These are phyloP conservation scores for Oscheius myriophilus DNA, from an alignment of 2,888 invertebrate species.

Conservation along the genomic window DNA sequence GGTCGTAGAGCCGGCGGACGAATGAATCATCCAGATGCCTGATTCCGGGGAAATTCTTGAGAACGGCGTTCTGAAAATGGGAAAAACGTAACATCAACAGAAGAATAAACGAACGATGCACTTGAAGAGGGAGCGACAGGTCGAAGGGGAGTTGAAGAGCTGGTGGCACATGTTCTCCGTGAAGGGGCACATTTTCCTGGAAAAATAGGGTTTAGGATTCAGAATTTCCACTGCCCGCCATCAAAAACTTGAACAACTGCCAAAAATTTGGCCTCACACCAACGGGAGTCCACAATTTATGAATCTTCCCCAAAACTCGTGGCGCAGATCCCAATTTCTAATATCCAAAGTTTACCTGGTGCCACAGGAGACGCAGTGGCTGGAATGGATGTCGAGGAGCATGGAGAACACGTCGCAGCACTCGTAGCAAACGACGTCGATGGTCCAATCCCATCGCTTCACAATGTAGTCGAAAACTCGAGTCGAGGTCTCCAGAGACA, in stretches of 20 bases:
- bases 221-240: no score
- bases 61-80: conserved; percentile 12
- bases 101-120: conserved; percentile 38
- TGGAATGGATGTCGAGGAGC: conserved; percentile 40
- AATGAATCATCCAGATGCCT: conserved; percentile 23
- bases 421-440: conserved; percentile 53
- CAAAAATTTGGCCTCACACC: no score
- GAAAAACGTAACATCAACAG: not conserved
- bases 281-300: no score
- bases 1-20: conserved; percentile 30
- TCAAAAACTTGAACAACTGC: no score
- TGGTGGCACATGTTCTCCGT: conserved; percentile 35
- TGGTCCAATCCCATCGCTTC: conserved; percentile 46
- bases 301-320: not conserved
- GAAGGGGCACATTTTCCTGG: conserved; percentile 41
- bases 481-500: not conserved
- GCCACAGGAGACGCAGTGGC: conserved; percentile 34
- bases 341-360: conserved; percentile 15
- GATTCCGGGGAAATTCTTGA: conserved; percentile 5
- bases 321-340: not conserved
- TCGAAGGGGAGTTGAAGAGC: conserved; percentile 35
- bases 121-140: conserved; percentile 41
- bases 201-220: conserved; percentile 18
- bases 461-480: conserved; percentile 6
- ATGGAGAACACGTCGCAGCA: conserved; percentile 44